Base-by-base conservation (phyloP, 2,797 vertebrate species). In the Micromesistius poutassou region DNA sequence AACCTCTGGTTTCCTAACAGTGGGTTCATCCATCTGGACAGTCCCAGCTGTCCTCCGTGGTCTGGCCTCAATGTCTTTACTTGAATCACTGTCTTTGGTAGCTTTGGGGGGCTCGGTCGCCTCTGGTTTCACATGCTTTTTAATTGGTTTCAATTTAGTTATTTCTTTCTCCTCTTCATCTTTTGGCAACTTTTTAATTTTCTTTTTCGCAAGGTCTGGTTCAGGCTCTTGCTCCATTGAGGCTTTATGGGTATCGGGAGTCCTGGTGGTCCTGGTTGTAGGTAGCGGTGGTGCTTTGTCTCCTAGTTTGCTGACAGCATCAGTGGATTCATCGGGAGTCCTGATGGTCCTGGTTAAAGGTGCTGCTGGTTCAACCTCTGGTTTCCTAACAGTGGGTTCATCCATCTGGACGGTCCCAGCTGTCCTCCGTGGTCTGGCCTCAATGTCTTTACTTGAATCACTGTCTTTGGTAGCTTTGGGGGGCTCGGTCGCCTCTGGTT, bases 131-230 rank as follows among this genome's bases (percentile, higher is more conserved):
- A 73, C 31, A 30, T 82, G 73, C 80, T 86, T 91, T 38, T 89
- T 71, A 81, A 92, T 91, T 35, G 91, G 87, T 79, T 90, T 91
- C 62, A 93, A 74, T 2, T 73, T 81, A 28, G 91, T 88, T 0
- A 30, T 66, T 77, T 91, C 90, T 74, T 80, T 78, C 7, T 87
- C 84, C 3, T 86, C 79, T 0, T 83, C 82, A 68, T 82, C 80
- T 76, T 85, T 87, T 73, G 88, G 85, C 31, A 91, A 31, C 77
- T 81, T 83, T 55, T 84, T 89, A 55, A 91, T 87, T 86, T 87
- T 93, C 79, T 87, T 89, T 71, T 85, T 89, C 0, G 80, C 78
- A 35, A 85, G 74, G 78, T 86, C 84, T 72, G 87, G 81, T 36
- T 91, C 83, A 16, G 80, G 72, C 33, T 86, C 79, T 31, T 79